These are phyloP conservation scores for Mastomys natalensis DNA, from an alignment of 2,113 vertebrate genomes.

Conservation along the genomic window DNA sequence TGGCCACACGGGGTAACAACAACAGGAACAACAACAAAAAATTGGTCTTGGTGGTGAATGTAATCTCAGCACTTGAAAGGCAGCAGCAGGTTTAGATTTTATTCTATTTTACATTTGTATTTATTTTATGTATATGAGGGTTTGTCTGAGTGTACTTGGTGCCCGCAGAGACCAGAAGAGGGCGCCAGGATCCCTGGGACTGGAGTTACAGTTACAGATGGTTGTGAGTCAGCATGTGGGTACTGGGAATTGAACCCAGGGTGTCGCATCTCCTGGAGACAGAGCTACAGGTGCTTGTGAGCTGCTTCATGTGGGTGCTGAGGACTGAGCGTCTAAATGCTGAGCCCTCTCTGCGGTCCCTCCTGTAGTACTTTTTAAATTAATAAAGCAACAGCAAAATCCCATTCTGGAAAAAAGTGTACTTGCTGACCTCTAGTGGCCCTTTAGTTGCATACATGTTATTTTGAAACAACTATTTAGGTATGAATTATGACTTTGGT, in stretches of 20 bases:
- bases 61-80: neutral
- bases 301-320: neutral
- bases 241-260: neutral
- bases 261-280: neutral
- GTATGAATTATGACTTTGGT: conserved; percentile 3
- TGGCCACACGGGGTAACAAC: neutral
- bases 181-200: neutral
- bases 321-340: neutral
- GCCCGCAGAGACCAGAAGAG: neutral
- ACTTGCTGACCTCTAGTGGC: conserved; percentile 82
- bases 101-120: neutral
- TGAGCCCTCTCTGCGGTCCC: neutral
- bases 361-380: neutral
- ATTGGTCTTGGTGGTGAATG: neutral
- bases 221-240: neutral
- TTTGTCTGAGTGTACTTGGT: neutral
- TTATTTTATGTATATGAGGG: neutral
- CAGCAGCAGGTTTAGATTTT: neutral
- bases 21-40: neutral
- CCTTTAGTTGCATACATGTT: conserved; percentile 3
- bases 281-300: neutral
- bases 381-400: neutral
- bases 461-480: conserved; percentile 47
- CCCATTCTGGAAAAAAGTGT: neutral
- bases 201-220: neutral